These are phyloP conservation scores for Tricholaema leucomelas DNA, from an alignment of 2,113 vertebrate genomes.

Conservation along the genomic window DNA sequence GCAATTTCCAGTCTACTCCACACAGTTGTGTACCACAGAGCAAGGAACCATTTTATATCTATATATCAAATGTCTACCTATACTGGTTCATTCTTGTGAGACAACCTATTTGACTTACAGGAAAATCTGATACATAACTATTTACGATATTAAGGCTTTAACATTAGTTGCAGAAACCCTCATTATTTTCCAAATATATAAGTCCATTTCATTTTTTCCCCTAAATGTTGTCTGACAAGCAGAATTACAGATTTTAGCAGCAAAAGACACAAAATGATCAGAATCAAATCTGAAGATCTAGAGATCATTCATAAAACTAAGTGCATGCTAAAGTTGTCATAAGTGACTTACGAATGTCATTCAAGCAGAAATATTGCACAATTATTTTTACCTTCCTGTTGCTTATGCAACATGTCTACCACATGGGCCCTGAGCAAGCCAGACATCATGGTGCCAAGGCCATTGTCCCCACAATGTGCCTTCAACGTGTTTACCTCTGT, in stretches of 20 bases:
- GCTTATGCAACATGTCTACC: too few relatives aligned
- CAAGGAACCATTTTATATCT: not conserved
- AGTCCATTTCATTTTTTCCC: not conserved
- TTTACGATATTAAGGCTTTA: not conserved
- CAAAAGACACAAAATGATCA: not conserved
- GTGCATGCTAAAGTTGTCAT: not conserved
- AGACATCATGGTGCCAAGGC: too few relatives aligned
- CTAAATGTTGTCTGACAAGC: not conserved
- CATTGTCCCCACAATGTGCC: too few relatives aligned
- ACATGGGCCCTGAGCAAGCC: too few relatives aligned
- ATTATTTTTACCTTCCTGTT: not conserved
- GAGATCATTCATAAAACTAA: not conserved
- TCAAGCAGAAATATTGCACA: not conserved
- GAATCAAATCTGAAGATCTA: constrained; percentile 18
- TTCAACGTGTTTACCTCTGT: too few relatives aligned
- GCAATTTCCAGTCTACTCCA: not conserved
- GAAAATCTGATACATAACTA: not conserved
- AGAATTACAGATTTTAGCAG: not conserved
- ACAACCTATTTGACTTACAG: not conserved
- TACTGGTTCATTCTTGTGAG: not conserved
- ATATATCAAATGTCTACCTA: not conserved
- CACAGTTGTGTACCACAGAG: not conserved
- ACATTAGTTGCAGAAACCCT: not conserved
- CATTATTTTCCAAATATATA: not conserved
- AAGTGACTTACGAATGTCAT: not conserved